Evolutionary conservation across 2,797 vertebrate species (phyloP), one percentile per base, ranked within the genome.

Genomic region (Platyrinchus mystaceus): DNA sequence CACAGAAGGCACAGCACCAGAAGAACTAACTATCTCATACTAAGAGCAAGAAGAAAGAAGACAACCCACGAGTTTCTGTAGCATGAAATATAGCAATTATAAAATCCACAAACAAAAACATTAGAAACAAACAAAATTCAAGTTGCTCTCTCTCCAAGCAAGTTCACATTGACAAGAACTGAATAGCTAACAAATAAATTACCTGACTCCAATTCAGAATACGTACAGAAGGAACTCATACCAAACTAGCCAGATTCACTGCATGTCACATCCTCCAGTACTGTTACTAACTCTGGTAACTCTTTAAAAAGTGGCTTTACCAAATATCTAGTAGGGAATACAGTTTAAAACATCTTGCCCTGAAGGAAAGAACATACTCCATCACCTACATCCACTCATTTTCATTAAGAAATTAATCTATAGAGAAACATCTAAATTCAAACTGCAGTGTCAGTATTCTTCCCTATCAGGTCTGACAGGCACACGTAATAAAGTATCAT

Each of bases 221-320:
- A 10, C 0, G 3, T 6, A 52, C 27, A 66, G 16, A 66, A 78
- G 10, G 32, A 84, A 82, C 23, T 56, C 26, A 0, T 2, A 34
- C 16, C 64, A 83, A 78, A 66, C 37, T 10, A 79, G 27, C 30
- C 37, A 75, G 26, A 60, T 3, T 41, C 30, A 46, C 2, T 28
- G 7, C 30, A 24, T 3, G 19, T 6, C 5, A 2, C 68, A 24
- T 20, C 28, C 41, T 83, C 18, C 21, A 18, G 2, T 12, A 46
- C 4, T 19, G 77, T 30, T 36, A 62, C 26, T n/a, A 36, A 71
- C 53, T 58, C 64, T 44, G 64, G 14, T 44, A 70, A 69, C 55
- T 16, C 6, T 4, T 37, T 41, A 41, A 84, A 71, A 84, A 76
- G 26, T 8, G 24, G 17, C 41, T 56, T 79, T 70, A 23, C 10